Evolutionary conservation across 1,140 invertebrate species (phyloP).

Genomic region (Zaprionus gabonicus): DNA sequence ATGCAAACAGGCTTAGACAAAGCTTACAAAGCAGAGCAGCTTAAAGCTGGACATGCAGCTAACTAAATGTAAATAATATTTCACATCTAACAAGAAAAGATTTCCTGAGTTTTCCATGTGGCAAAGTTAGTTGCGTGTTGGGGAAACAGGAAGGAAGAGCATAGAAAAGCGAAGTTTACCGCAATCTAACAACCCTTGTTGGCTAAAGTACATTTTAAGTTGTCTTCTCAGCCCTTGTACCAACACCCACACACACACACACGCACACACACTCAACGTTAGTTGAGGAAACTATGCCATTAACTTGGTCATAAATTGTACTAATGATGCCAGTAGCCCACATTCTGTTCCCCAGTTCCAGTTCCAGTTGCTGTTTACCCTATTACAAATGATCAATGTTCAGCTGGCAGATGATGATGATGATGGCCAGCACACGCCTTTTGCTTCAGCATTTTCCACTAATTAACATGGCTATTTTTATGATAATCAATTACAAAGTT

Average conservation of each 20-base stretch:
- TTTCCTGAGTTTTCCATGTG: neutral
- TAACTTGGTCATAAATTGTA: conserved; percentile 55
- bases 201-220: conserved; percentile 56
- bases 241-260: neutral
- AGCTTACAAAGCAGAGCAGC: neutral
- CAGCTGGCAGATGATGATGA: conserved; percentile 29
- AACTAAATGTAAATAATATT: neutral
- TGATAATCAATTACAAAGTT: conserved; percentile 80
- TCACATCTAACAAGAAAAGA: neutral
- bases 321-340: conserved; percentile 59
- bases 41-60: neutral
- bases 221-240: conserved; percentile 13
- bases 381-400: conserved; percentile 52
- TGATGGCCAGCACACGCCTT: conserved; percentile 17
- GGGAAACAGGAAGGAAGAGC: conserved; percentile 5
- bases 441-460: conserved; percentile 31
- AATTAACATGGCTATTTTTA: conserved; percentile 74
- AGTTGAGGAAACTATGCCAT: conserved; percentile 61
- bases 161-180: conserved; percentile 12
- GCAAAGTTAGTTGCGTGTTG: neutral
- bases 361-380: conserved; percentile 14
- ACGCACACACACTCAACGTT: neutral
- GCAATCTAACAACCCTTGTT: conserved; percentile 4
- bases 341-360: neutral
- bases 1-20: neutral